phyloP scores from a whole-genome alignment of 2,113 vertebrate genomes.

The Pollimyrus isidori region DNA sequence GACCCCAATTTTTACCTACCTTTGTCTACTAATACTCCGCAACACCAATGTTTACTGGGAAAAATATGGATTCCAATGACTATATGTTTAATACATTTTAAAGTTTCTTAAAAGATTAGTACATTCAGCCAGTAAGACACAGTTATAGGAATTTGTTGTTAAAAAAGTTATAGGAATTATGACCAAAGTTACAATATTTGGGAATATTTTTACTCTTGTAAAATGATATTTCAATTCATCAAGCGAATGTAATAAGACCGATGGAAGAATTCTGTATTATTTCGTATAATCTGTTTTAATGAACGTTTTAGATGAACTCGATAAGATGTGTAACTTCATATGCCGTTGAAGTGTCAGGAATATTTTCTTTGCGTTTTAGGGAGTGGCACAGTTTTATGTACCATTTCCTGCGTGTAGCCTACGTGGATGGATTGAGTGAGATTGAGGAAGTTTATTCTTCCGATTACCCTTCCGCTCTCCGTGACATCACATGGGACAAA shows the following conservation, averaged over 20 bases:
- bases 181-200: neutral
- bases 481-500: constrained; percentile 1
- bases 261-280: neutral
- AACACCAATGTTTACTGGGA: neutral
- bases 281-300: neutral
- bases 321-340: neutral
- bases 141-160: neutral
- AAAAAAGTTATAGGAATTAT: neutral
- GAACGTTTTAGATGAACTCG: neutral
- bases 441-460: neutral
- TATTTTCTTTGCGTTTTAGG: neutral
- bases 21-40: neutral
- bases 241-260: neutral
- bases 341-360: neutral
- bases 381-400: neutral
- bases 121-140: neutral
- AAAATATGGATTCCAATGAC: neutral
- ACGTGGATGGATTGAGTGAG: neutral
- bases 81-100: neutral
- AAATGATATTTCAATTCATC: neutral
- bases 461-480: neutral
- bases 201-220: neutral
- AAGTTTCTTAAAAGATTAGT: neutral
- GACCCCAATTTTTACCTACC: no score
- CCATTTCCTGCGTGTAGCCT: neutral